These are phyloP conservation scores for Scrobipalpa costella DNA, from an alignment of 2,888 invertebrate species.

Conservation along the genomic window DNA sequence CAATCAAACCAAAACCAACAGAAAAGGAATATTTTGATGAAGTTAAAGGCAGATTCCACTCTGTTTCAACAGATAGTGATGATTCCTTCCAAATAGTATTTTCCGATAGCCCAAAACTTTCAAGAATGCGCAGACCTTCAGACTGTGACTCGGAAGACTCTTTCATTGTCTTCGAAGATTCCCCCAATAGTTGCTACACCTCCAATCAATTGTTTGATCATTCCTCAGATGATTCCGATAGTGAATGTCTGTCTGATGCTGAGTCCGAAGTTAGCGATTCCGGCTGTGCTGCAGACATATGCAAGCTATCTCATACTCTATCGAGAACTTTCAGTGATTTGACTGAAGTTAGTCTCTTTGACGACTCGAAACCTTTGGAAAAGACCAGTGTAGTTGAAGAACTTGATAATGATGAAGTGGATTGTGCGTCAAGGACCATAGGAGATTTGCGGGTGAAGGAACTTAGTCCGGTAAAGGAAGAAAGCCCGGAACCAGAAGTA, in stretches of 20 bases:
- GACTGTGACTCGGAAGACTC: slow-evolving; percentile 83
- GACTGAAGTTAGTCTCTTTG: slow-evolving; percentile 65
- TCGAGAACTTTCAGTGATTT: slow-evolving; percentile 66
- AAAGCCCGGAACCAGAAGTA: slow-evolving; percentile 17
- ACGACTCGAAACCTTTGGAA: slow-evolving; percentile 33
- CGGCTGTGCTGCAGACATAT: slow-evolving; percentile 45
- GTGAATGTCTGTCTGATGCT: slow-evolving; percentile 41
- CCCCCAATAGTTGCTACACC: slow-evolving; percentile 65
- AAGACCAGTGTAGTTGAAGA: slow-evolving; percentile 25
- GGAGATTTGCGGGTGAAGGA: slow-evolving; percentile 33
- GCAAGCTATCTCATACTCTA: slow-evolving; percentile 49
- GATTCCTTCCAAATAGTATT: slow-evolving; percentile 76
- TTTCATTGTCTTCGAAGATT: slow-evolving; percentile 77
- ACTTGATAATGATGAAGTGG: slow-evolving; percentile 59
- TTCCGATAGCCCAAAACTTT: slow-evolving; percentile 50
- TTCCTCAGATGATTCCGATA: slow-evolving; percentile 37
- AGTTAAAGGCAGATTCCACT: slow-evolving; percentile 61
- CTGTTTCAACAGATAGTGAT: slow-evolving; percentile 59
- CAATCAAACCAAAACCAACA: slow-evolving; percentile 26
- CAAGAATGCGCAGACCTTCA: slow-evolving; percentile 52
- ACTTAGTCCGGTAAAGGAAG: slow-evolving; percentile 28
- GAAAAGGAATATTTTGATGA: slow-evolving; percentile 61
- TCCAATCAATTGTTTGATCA: slow-evolving; percentile 65
- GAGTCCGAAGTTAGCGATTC: slow-evolving; percentile 55
- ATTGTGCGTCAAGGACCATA: slow-evolving; percentile 49